phyloP scores from a whole-genome alignment of 2,797 vertebrate genomes.

The Selene dorsalis region DNA sequence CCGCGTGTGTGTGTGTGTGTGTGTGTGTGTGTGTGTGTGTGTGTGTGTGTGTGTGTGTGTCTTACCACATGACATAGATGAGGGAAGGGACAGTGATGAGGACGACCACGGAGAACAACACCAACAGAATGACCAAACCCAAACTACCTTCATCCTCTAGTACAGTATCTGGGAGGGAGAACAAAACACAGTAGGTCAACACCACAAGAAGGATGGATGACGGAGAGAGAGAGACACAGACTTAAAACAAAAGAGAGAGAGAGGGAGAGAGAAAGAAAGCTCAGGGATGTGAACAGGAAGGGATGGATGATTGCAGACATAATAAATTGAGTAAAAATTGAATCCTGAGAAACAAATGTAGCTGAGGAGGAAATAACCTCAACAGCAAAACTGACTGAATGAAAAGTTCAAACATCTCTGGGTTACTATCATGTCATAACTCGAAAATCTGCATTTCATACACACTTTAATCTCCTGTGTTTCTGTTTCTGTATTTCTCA shows the following conservation, averaged over 20 bases:
- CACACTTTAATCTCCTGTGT: background rate
- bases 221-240: background rate
- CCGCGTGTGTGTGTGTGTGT: too few relatives aligned
- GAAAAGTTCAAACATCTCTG: slow-evolving; percentile 4
- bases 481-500: background rate
- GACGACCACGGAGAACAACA: slow-evolving; percentile 82
- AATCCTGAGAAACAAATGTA: slow-evolving; percentile 3
- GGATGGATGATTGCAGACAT: background rate
- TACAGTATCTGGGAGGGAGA: slow-evolving; percentile 57
- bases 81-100: slow-evolving; percentile 80
- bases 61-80: slow-evolving; percentile 84
- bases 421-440: background rate
- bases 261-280: too few relatives aligned
- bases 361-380: background rate
- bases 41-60: slow-evolving; percentile 38
- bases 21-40: slow-evolving; percentile 31
- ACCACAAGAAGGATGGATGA: background rate
- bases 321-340: background rate
- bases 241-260: background rate
- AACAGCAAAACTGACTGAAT: accelerated
- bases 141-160: slow-evolving; percentile 71
- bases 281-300: background rate
- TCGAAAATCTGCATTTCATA: slow-evolving; percentile 1
- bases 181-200: slow-evolving; percentile 26
- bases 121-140: slow-evolving; percentile 81